Conservation (phyloP, 2,113 vertebrate species). For the Azemiops feae region DNA sequence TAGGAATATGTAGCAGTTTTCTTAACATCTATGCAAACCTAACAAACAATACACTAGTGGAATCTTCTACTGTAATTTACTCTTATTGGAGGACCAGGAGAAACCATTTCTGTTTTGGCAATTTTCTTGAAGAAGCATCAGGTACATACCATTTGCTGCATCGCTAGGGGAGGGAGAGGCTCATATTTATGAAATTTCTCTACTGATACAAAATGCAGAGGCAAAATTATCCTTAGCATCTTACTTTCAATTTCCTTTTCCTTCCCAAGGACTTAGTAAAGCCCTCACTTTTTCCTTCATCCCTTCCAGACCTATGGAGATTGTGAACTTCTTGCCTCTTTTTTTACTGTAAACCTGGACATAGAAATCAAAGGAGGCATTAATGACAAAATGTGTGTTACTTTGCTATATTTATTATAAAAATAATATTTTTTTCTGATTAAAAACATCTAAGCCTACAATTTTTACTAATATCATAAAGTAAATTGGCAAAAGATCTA, state of each 20-base stretch:
- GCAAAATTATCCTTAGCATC: neutral
- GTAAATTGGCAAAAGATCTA: neutral
- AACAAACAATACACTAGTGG: neutral
- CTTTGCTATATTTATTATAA: neutral
- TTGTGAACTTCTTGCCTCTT: neutral
- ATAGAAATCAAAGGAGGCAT: neutral
- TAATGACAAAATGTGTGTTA: neutral
- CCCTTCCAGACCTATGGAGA: neutral
- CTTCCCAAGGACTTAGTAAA: neutral
- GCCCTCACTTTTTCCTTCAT: neutral
- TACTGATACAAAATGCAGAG: neutral
- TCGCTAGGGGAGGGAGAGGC: neutral
- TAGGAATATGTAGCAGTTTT: neutral
- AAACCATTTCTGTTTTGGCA: neutral
- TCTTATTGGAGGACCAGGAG: neutral
- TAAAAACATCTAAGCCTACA: neutral
- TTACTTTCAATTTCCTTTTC: neutral
- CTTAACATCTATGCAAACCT: neutral
- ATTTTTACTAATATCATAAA: neutral
- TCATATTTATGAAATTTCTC: neutral
- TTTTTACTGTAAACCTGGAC: neutral
- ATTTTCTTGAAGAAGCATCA: neutral
- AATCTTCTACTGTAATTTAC: neutral
- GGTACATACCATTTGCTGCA: neutral
- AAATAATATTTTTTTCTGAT: neutral